These are phyloP conservation scores for Acrocera orbiculus DNA, from an alignment of 2,888 invertebrate genomes.

Conservation along the genomic window DNA sequence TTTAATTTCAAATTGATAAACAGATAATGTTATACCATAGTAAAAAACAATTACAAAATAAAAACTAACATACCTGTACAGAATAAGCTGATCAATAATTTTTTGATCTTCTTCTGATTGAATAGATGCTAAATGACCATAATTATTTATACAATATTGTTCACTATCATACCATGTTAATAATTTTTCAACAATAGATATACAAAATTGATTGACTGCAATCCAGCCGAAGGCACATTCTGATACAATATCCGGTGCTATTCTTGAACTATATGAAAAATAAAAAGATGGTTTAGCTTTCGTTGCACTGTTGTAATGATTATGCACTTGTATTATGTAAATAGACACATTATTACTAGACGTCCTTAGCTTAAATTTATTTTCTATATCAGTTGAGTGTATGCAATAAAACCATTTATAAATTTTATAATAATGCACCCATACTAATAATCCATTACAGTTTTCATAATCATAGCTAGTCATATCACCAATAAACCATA, in stretches of 20 bases:
- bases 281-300: conserved; percentile 35
- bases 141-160: conserved; percentile 41
- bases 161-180: conserved; percentile 51
- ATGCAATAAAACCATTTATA: conserved; percentile 21
- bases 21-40: no score
- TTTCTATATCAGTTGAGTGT: conserved; percentile 14
- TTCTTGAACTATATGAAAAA: conserved; percentile 45
- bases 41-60: no score
- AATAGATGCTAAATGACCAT: conserved; percentile 52
- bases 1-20: no score
- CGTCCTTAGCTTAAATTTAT: conserved; percentile 19
- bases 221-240: conserved; percentile 58
- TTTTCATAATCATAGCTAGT: no score
- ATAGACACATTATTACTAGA: conserved; percentile 19
- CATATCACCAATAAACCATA: no score
- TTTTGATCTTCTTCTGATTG: conserved; percentile 44
- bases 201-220: conserved; percentile 45
- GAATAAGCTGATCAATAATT: conserved; percentile 42
- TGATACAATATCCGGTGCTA: conserved; percentile 41
- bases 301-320: no score
- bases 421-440: conserved; percentile 18
- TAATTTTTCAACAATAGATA: conserved; percentile 39
- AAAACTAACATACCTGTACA: conserved; percentile 39
- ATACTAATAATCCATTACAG: conserved; percentile 17
- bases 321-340: conserved; percentile 16